Evolutionary conservation across 2,797 vertebrate species (phyloP).

Genomic region (Novumbra hubbsi): DNA sequence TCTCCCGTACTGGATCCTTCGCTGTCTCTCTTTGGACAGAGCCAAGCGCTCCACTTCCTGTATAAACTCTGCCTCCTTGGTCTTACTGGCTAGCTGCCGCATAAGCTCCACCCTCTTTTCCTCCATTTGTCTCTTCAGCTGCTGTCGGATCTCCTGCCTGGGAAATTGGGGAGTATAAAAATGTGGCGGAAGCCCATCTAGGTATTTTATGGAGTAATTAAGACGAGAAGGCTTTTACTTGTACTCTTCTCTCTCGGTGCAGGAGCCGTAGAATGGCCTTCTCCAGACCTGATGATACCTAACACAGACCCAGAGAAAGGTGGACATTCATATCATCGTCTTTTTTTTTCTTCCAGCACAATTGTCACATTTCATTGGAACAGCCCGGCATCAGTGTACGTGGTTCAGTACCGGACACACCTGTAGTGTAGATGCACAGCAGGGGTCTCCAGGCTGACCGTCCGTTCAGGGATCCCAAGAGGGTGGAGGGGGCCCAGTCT

Average conservation of each 20-base stretch:
- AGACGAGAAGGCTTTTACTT: conserved; percentile 49
- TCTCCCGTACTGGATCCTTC: conserved; percentile 50
- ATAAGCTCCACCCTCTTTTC: conserved; percentile 58
- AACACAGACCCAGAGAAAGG: conserved; percentile 7
- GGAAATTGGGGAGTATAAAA: neutral
- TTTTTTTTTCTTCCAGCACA: no score
- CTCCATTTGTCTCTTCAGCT: conserved; percentile 70
- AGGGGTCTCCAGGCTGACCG: conserved; percentile 69
- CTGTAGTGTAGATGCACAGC: conserved; percentile 67
- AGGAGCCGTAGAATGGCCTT: conserved; percentile 71
- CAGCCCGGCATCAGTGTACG: neutral
- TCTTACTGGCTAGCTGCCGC: conserved; percentile 46
- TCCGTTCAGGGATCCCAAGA: conserved; percentile 62
- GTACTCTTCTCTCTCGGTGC: conserved; percentile 72
- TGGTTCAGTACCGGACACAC: conserved; percentile 30
- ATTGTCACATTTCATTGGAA: no score
- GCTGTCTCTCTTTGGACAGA: conserved; percentile 55
- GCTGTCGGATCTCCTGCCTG: conserved; percentile 66
- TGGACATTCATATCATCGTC: neutral
- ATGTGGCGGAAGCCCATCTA: neutral
- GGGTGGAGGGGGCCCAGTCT: conserved; percentile 72
- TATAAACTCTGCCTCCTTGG: conserved; percentile 53
- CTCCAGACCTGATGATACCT: conserved; percentile 73
- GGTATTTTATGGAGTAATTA: neutral
- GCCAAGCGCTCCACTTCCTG: conserved; percentile 55